Conservation (phyloP, 2,113 vertebrate species). For the Thalassoma bifasciatum region DNA sequence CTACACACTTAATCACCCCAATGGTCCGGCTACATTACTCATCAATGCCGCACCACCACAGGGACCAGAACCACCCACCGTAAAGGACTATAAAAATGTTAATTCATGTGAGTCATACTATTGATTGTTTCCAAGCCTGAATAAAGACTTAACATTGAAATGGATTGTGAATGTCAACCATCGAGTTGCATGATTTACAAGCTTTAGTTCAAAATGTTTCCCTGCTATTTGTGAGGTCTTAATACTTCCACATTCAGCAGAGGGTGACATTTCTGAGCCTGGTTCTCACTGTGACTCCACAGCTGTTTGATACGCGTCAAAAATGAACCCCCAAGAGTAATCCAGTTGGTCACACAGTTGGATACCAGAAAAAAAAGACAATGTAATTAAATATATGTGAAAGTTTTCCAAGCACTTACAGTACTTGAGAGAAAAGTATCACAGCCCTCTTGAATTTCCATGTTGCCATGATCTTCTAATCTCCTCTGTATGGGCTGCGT, state of each 20-base stretch:
- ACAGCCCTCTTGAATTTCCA: conserved; percentile 26
- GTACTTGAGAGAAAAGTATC: conserved; percentile 15
- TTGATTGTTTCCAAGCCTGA: neutral
- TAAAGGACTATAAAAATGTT: conserved; percentile 6
- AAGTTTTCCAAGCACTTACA: conserved; percentile 11
- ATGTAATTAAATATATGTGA: neutral
- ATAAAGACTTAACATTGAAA: conserved; percentile 12
- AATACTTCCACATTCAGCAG: neutral
- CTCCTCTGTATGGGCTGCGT: conserved; percentile 31
- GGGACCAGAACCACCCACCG: neutral
- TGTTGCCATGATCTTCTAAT: conserved; percentile 39
- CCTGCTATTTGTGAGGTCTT: neutral
- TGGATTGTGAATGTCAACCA: neutral
- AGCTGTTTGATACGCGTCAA: conserved; percentile 12
- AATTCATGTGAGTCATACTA: neutral
- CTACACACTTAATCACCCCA: conserved; percentile 1
- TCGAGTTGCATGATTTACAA: neutral
- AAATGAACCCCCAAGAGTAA: conserved; percentile 3
- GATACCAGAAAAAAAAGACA: neutral
- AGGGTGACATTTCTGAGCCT: conserved; percentile 8
- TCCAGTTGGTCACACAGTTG: conserved; percentile 7
- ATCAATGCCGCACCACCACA: conserved; percentile 1
- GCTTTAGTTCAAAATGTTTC: neutral
- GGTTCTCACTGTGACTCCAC: neutral
- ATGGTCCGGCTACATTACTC: conserved; percentile 5